These are phyloP conservation scores for Oxytorus armatus DNA, from an alignment of 2,888 invertebrate genomes.

Conservation along the genomic window DNA sequence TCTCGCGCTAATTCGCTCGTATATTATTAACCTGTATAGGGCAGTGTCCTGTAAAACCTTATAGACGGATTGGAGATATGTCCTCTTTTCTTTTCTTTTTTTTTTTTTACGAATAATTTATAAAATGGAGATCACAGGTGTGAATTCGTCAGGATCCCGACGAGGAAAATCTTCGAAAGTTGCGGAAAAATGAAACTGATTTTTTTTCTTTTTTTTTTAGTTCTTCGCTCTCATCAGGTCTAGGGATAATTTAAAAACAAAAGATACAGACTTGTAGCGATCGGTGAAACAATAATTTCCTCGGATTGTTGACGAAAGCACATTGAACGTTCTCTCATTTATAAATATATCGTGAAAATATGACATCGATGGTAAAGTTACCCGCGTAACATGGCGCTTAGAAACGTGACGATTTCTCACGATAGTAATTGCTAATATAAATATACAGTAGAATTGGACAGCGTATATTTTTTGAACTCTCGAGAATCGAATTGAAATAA, in stretches of 20 bases:
- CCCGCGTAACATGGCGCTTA: neutral
- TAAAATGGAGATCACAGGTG: conserved; percentile 49
- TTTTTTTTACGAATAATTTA: conserved; percentile 32
- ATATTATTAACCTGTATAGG: conserved; percentile 63
- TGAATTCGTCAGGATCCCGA: conserved; percentile 32
- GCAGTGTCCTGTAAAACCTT: conserved; percentile 66
- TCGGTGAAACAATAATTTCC: conserved; percentile 20
- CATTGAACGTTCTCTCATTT: conserved; percentile 38
- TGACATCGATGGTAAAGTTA: conserved; percentile 34
- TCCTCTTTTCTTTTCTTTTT: conserved; percentile 36
- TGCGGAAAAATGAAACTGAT: neutral
- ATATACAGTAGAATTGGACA: conserved; percentile 29
- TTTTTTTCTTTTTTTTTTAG: neutral
- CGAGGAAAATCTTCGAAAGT: conserved; percentile 23
- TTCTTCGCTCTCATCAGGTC: neutral
- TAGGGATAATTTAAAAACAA: neutral
- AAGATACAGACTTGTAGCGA: neutral
- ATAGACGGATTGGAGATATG: conserved; percentile 68
- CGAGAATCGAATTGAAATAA: no score
- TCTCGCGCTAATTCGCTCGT: conserved; percentile 52
- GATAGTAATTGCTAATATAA: conserved; percentile 10
- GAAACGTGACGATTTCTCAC: neutral
- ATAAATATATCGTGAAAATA: conserved; percentile 40
- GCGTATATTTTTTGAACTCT: neutral
- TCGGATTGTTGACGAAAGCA: conserved; percentile 25